Evolutionary conservation across 2,888 invertebrate species (phyloP).

Genomic region (Acholoe squamosa): DNA sequence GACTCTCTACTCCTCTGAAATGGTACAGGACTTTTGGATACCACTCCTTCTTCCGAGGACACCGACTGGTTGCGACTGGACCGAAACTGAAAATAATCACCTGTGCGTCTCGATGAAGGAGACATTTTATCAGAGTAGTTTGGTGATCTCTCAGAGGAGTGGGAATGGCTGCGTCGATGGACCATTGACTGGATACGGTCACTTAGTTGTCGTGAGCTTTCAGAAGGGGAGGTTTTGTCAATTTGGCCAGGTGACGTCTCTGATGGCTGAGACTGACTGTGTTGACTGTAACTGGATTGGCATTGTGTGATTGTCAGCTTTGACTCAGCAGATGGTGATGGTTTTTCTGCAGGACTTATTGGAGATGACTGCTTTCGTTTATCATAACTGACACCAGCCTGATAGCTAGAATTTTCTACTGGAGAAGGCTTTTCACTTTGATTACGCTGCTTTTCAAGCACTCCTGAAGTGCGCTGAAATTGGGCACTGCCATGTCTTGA

Average conservation of each 20-base stretch:
- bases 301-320: too few species aligned
- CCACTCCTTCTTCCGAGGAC: conserved; percentile 27
- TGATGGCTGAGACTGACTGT: neutral
- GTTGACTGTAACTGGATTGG: neutral
- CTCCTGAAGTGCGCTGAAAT: neutral
- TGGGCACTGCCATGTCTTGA: neutral
- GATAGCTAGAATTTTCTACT: too few species aligned
- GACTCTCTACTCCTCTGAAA: conserved; percentile 18
- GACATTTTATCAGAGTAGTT: neutral
- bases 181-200: neutral
- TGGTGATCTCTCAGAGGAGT: conserved; percentile 7
- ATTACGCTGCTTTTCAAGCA: neutral
- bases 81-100: conserved; percentile 17
- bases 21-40: conserved; percentile 31
- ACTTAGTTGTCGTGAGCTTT: neutral
- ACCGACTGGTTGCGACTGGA: neutral
- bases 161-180: neutral
- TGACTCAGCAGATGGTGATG: too few species aligned
- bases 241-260: neutral
- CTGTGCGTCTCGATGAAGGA: neutral
- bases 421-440: neutral
- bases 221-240: neutral
- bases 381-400: too few species aligned
- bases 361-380: too few species aligned
- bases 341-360: too few species aligned